Percentiles rank a stretch among this genome's conserved stretches.
These are phyloP conservation scores for Indicator maculatus DNA, from an alignment of 2,113 vertebrate genomes.

Conservation along the genomic window DNA sequence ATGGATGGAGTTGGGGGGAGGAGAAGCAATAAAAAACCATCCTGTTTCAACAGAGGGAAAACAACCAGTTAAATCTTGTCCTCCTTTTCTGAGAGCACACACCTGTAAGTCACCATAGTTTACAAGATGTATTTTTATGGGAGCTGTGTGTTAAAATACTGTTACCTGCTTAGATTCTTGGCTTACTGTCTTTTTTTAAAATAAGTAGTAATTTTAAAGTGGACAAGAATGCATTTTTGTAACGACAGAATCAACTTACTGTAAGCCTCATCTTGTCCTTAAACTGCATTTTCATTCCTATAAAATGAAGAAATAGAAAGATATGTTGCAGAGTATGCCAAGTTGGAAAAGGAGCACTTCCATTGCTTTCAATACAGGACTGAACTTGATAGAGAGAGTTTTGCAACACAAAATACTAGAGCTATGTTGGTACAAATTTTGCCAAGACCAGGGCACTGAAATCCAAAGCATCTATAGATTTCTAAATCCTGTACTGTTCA, in stretches of 20 bases:
- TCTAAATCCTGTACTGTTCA: not conserved
- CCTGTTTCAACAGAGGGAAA: not conserved
- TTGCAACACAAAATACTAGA: not conserved
- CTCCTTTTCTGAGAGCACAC: not conserved
- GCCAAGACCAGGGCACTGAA: not conserved
- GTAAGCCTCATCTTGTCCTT: constrained; percentile 26
- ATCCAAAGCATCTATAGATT: not conserved
- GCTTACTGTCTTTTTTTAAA: not conserved
- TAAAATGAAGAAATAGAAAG: constrained; percentile 40
- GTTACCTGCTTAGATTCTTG: not conserved
- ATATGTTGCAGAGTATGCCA: not conserved
- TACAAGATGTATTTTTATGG: not conserved
- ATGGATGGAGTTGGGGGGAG: not conserved
- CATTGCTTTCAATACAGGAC: not conserved
- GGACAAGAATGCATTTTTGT: not conserved
- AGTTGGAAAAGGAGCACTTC: not conserved
- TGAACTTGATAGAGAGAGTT: constrained; percentile 25
- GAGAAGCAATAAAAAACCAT: too few relatives aligned
- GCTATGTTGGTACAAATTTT: not conserved
- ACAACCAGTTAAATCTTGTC: not conserved
- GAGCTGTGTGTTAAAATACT: not conserved
- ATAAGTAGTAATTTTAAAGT: not conserved
- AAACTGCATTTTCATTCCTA: constrained; percentile 26
- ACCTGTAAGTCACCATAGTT: not conserved
- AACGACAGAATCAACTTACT: not conserved